A percentile compares a stretch with the other conserved stretches of the same genome.
These are phyloP conservation scores for Petaurus breviceps DNA, from an alignment of 2,113 vertebrate species.

Conservation along the genomic window DNA sequence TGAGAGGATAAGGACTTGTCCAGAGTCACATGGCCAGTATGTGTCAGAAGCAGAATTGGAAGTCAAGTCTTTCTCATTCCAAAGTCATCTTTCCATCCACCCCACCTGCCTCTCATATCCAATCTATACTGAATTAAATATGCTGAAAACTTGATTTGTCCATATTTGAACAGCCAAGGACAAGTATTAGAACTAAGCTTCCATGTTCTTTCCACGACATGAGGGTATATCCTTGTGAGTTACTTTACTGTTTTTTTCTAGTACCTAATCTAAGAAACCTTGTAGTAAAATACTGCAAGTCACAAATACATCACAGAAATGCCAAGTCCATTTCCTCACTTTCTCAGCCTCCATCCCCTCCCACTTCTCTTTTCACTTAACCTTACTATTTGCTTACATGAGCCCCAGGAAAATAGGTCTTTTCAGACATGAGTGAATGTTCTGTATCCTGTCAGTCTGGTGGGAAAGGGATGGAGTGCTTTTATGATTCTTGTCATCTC, in stretches of 20 bases:
- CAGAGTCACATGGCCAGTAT: background rate
- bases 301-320: background rate
- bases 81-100: background rate
- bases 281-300: background rate
- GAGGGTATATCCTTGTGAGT: background rate
- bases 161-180: background rate
- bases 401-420: conserved; percentile 45
- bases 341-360: background rate
- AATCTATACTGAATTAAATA: background rate
- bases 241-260: background rate
- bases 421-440: conserved; percentile 17
- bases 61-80: background rate
- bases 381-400: conserved; percentile 56
- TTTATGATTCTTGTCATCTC: conserved; percentile 43
- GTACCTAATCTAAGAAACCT: background rate
- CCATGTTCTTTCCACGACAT: background rate
- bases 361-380: conserved; percentile 20
- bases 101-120: background rate
- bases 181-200: background rate
- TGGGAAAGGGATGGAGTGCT: conserved; percentile 39
- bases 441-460: conserved; percentile 8
- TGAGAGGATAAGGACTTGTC: background rate
- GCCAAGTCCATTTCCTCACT: background rate
- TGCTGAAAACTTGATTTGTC: background rate
- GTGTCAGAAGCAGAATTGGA: background rate